Conservation (phyloP, 2,888 invertebrate species). For the Synergus gifuensis region DNA sequence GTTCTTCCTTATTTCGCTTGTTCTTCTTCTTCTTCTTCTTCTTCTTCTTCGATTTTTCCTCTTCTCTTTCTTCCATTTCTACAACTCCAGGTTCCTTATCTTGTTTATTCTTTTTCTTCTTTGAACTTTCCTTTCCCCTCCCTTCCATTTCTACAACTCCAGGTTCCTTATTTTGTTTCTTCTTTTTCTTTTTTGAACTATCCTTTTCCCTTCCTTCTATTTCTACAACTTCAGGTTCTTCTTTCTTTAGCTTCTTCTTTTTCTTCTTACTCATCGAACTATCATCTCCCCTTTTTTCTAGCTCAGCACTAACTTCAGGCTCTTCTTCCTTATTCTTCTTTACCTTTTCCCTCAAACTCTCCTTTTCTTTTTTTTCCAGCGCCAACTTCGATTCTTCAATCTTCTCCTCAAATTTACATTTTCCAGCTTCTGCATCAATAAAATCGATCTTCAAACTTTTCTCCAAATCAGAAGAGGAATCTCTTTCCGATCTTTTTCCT, state of each 20-base stretch:
- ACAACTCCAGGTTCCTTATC: background rate
- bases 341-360: conserved; percentile 29
- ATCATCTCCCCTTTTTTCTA: background rate
- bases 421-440: background rate
- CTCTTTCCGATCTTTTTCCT: background rate
- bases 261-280: background rate
- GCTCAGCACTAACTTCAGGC: background rate
- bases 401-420: background rate
- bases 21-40: background rate
- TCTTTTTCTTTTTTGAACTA: background rate
- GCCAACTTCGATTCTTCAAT: background rate
- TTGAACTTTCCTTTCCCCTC: background rate
- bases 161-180: background rate
- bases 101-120: no score
- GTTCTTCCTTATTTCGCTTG: background rate
- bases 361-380: background rate
- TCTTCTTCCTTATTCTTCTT: background rate
- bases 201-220: background rate
- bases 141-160: background rate
- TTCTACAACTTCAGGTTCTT: background rate
- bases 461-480: background rate
- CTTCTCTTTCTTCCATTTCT: background rate
- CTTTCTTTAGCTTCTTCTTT: background rate
- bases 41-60: background rate
- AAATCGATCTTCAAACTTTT: background rate